Conservation (phyloP, 2,113 vertebrate species). For the Eubucco bourcierii region DNA sequence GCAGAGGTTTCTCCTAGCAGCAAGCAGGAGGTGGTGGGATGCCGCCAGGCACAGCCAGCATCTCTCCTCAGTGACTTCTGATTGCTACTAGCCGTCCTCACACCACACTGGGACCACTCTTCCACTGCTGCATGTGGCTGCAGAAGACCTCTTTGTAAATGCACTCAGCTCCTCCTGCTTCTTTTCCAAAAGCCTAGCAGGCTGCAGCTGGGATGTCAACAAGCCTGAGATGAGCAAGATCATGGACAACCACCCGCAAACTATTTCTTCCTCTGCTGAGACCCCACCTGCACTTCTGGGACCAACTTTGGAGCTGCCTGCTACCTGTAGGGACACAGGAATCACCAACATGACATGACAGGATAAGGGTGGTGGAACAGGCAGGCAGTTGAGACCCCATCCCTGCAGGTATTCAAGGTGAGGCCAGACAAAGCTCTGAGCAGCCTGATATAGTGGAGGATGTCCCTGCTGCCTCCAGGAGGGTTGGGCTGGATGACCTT, state of each 20-base stretch:
- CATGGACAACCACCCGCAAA: background rate
- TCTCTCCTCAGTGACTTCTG: background rate
- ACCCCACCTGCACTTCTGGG: too few relatives aligned
- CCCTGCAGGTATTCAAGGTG: too few relatives aligned
- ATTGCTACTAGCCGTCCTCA: background rate
- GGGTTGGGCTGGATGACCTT: background rate
- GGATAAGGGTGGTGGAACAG: too few relatives aligned
- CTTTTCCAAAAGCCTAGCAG: background rate
- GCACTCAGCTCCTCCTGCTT: background rate
- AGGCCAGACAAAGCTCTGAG: background rate
- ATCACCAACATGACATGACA: too few relatives aligned
- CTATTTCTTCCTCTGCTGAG: background rate
- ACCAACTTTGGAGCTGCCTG: too few relatives aligned
- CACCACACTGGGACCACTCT: accelerated
- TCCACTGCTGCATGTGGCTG: background rate
- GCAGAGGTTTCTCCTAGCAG: background rate
- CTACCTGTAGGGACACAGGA: too few relatives aligned
- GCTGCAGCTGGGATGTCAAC: background rate
- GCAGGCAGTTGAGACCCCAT: too few relatives aligned
- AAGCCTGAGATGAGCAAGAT: background rate
- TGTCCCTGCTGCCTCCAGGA: background rate
- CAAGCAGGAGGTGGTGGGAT: background rate
- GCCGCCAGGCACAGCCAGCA: background rate
- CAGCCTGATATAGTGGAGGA: background rate
- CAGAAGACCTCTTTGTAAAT: background rate